Evolutionary conservation across 2,888 invertebrate genomes (phyloP).

Genomic region (Papilio demoleus): DNA sequence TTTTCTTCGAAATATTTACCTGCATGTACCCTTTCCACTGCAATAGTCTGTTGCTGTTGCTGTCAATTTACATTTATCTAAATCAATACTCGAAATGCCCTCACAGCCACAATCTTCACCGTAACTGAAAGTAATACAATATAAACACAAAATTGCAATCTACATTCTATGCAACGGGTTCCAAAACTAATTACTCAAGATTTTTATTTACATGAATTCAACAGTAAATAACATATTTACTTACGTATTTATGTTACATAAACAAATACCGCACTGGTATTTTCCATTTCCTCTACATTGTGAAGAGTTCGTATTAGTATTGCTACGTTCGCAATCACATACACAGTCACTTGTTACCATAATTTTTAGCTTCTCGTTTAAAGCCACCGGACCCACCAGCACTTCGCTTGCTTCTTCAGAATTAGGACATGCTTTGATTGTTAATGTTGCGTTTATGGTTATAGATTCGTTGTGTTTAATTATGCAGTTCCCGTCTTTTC

Average conservation of each 20-base stretch:
- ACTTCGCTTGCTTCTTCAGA: slow-evolving; percentile 41
- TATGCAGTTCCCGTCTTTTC: slow-evolving; percentile 50
- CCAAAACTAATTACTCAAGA: too few species aligned
- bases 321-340: slow-evolving; percentile 87
- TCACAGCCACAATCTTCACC: slow-evolving; percentile 61
- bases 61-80: slow-evolving; percentile 56
- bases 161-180: too few species aligned
- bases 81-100: slow-evolving; percentile 50
- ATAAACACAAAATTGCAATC: neutral
- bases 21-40: slow-evolving; percentile 62
- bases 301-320: slow-evolving; percentile 59
- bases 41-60: slow-evolving; percentile 51
- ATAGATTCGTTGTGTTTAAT: slow-evolving; percentile 50
- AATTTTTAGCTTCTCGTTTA: slow-evolving; percentile 87
- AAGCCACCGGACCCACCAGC: slow-evolving; percentile 80
- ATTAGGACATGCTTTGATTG: slow-evolving; percentile 53
- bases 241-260: slow-evolving; percentile 75
- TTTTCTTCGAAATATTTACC: slow-evolving; percentile 49
- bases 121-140: slow-evolving; percentile 53
- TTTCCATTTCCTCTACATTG: slow-evolving; percentile 75
- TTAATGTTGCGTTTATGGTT: slow-evolving; percentile 53
- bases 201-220: too few species aligned
- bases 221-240: neutral
- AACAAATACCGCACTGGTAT: slow-evolving; percentile 86
- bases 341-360: slow-evolving; percentile 88